A percentile compares a stretch with the other conserved stretches of the same genome.
phyloP scores from a whole-genome alignment of 2,113 vertebrate species.

The Tachysurus fulvidraco region DNA sequence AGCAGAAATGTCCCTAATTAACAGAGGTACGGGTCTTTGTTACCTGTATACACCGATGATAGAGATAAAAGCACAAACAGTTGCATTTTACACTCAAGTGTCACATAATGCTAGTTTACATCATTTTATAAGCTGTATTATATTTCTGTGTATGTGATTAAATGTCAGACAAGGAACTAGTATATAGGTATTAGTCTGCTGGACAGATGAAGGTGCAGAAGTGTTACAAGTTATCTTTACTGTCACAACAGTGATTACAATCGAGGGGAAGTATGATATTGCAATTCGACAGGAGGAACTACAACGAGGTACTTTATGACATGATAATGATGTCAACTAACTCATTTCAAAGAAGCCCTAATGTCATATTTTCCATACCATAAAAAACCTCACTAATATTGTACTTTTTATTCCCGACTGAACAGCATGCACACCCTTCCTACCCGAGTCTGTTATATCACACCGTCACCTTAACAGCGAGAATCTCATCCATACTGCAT shows the following conservation, averaged over 20 bases:
- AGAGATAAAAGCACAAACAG: neutral
- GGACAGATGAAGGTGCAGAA: neutral
- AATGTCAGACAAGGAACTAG: neutral
- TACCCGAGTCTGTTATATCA: too few species aligned
- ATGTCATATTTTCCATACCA: constrained; percentile 5
- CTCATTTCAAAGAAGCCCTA: constrained; percentile 20
- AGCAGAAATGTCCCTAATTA: neutral
- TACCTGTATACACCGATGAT: neutral
- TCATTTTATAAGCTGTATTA: neutral
- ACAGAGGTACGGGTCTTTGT: neutral
- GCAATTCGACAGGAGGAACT: constrained; percentile 83
- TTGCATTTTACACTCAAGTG: neutral
- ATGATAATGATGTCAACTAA: constrained; percentile 29
- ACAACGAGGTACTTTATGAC: constrained; percentile 77
- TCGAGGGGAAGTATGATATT: constrained; percentile 82
- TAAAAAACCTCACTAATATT: constrained; percentile 1
- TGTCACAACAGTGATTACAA: constrained; percentile 78
- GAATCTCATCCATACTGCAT: neutral
- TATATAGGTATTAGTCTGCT: neutral
- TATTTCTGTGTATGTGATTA: neutral
- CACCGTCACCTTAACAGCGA: neutral
- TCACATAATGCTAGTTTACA: too few species aligned
- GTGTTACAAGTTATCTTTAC: constrained; percentile 54
- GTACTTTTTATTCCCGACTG: neutral
- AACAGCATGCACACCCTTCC: constrained; percentile 3